phyloP scores from a whole-genome alignment of 2,888 invertebrate genomes.

The Blastobasis lacticolella region DNA sequence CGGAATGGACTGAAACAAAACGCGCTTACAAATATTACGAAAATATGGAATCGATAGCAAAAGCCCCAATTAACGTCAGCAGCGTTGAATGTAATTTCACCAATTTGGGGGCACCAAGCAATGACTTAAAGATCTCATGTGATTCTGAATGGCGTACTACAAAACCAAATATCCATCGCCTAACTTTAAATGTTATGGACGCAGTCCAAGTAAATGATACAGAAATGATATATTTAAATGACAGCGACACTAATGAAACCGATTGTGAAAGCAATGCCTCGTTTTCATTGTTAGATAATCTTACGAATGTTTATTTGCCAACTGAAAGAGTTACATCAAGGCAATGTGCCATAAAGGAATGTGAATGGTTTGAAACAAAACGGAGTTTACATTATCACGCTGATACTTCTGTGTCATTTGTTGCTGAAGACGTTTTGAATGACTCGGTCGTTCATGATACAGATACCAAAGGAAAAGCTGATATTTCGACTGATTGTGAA shows the following conservation, averaged over 20 bases:
- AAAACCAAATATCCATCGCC: no score
- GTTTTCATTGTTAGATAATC: conserved; percentile 7
- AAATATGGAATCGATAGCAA: no score
- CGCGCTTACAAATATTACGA: no score
- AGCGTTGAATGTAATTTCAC: no score
- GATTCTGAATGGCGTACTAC: no score
- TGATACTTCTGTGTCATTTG: not conserved
- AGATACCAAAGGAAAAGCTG: not conserved
- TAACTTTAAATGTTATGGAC: no score
- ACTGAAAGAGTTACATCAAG: no score
- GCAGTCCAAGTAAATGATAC: not conserved
- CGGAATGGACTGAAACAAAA: no score
- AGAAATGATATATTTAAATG: not conserved
- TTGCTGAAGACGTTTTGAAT: not conserved
- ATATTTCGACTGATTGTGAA: conserved; percentile 2
- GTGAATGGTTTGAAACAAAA: conserved; percentile 13
- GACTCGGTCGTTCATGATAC: not conserved
- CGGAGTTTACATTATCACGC: not conserved
- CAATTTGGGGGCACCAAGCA: no score
- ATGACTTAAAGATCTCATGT: no score
- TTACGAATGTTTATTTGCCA: no score
- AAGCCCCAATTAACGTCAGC: no score
- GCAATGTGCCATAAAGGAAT: not conserved
- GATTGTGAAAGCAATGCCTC: conserved; percentile 10
- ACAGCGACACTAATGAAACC: not conserved